These are phyloP conservation scores for Drosophila niveifrons DNA, from an alignment of 2,888 invertebrate species.

Conservation along the genomic window DNA sequence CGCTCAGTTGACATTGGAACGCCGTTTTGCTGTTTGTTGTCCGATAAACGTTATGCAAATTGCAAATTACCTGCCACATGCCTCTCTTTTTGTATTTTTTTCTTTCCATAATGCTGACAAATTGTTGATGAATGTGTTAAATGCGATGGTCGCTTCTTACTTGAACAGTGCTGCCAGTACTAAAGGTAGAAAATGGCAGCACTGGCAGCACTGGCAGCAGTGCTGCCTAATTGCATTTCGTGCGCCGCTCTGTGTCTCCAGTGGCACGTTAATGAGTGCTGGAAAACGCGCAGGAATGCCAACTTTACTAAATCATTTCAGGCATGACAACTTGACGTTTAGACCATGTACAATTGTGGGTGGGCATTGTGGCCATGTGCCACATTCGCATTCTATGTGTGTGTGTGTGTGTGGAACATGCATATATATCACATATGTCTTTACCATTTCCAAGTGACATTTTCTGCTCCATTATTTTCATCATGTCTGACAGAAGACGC, in stretches of 20 bases:
- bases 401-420: background rate
- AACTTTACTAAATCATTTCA: conserved; percentile 72
- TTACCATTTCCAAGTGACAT: conserved; percentile 77
- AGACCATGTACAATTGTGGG: conserved; percentile 31
- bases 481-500: conserved; percentile 80
- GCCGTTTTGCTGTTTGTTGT: conserved; percentile 29
- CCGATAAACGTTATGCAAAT: conserved; percentile 78
- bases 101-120: conserved; percentile 69
- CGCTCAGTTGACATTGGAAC: conserved; percentile 39
- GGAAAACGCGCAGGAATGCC: conserved; percentile 68
- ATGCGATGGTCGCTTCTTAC: conserved; percentile 40
- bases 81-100: conserved; percentile 10
- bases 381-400: background rate
- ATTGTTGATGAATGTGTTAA: conserved; percentile 77
- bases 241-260: conserved; percentile 46
- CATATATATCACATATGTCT: conserved; percentile 48
- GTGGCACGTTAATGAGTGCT: conserved; percentile 58
- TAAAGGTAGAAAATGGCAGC: background rate
- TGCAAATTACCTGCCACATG: conserved; percentile 30
- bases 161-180: background rate
- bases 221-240: conserved; percentile 56
- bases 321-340: conserved; percentile 65
- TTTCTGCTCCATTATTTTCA: conserved; percentile 81
- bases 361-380: conserved; percentile 14
- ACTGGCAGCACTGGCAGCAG: conserved; percentile 4